Conservation (phyloP, 2,113 vertebrate genomes). For the Amia ocellicauda region DNA sequence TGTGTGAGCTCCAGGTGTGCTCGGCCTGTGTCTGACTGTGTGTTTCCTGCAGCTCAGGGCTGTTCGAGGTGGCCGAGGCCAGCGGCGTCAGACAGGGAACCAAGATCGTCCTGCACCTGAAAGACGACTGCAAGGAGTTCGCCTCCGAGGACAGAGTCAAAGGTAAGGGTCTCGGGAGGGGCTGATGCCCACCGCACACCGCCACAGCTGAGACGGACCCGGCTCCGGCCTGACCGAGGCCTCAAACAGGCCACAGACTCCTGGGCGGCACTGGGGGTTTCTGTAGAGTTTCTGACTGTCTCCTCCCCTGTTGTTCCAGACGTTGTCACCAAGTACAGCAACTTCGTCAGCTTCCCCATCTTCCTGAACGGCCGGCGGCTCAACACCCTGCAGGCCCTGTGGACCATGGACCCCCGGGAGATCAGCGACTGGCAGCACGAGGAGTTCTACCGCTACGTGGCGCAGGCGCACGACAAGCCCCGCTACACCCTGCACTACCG, state of each 20-base stretch:
- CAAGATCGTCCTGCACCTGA: conserved; percentile 90
- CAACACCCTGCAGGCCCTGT: conserved; percentile 92
- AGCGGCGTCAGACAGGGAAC: conserved; percentile 84
- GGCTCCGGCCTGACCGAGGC: no score
- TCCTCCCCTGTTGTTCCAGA: conserved; percentile 63
- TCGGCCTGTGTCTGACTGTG: neutral
- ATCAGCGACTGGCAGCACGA: conserved; percentile 86
- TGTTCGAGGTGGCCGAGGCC: conserved; percentile 88
- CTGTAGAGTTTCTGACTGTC: conserved; percentile 5
- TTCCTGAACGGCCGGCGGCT: conserved; percentile 86
- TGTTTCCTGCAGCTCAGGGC: conserved; percentile 75
- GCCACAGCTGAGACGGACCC: no score
- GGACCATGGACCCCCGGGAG: conserved; percentile 93
- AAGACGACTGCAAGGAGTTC: conserved; percentile 89
- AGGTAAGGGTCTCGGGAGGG: conserved; percentile 62
- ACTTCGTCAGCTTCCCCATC: conserved; percentile 92
- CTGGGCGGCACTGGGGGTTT: neutral
- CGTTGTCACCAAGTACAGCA: conserved; percentile 95
- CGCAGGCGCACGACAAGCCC: conserved; percentile 83
- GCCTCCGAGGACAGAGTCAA: conserved; percentile 82
- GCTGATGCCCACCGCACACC: neutral
- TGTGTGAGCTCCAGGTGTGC: neutral
- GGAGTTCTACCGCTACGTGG: conserved; percentile 89
- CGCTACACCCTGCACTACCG: conserved; percentile 91
- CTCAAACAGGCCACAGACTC: neutral